These are phyloP conservation scores for Stictonetta naevosa DNA, from an alignment of 2,113 vertebrate species.

Conservation along the genomic window DNA sequence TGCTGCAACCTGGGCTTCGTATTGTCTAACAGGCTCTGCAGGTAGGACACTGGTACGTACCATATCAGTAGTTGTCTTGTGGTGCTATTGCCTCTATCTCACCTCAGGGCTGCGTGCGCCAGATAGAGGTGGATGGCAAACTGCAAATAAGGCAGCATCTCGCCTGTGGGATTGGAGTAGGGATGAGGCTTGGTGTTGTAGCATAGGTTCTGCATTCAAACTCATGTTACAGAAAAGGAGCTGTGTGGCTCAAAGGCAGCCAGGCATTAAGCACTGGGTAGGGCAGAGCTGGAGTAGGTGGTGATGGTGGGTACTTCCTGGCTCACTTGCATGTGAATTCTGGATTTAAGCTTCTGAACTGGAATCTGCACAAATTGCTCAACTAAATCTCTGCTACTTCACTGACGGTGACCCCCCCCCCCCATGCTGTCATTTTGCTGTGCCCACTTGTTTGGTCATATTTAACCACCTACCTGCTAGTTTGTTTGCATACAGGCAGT, in stretches of 20 bases:
- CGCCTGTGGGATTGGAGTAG: background rate
- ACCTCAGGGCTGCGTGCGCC: background rate
- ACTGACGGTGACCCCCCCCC: background rate
- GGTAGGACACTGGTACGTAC: background rate
- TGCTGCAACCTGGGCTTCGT: background rate
- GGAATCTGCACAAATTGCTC: background rate
- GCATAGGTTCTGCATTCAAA: background rate
- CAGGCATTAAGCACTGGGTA: background rate
- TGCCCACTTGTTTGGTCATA: background rate
- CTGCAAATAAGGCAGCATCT: background rate
- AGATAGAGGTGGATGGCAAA: background rate
- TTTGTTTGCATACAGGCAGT: background rate
- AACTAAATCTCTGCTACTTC: background rate
- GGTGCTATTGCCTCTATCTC: background rate
- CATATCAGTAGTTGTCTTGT: background rate
- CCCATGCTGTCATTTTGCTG: background rate
- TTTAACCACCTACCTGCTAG: background rate
- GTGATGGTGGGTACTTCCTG: background rate
- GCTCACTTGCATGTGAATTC: background rate
- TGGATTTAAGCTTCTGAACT: background rate
- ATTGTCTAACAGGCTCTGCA: conserved; percentile 50
- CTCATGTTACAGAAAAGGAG: background rate
- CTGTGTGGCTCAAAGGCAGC: background rate
- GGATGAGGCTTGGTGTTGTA: background rate
- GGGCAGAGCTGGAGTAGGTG: background rate